Conservation (phyloP, 1,140 invertebrate genomes). For the Cyrtorhinus lividipennis region DNA sequence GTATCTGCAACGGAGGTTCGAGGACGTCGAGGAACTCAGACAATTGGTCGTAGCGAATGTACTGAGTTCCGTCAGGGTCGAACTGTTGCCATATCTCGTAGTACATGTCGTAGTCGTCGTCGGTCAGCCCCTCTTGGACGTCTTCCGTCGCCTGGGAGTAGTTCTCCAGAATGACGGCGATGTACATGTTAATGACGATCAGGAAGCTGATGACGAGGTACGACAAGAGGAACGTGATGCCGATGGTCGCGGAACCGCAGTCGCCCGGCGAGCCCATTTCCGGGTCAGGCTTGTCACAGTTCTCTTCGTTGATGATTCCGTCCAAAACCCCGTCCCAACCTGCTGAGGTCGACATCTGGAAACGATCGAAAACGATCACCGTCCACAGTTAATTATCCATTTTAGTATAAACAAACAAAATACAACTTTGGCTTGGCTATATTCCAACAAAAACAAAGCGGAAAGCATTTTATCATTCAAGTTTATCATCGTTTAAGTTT, state of each 20-base stretch:
- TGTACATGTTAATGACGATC: constrained; percentile 99
- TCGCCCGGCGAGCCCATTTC: constrained; percentile 75
- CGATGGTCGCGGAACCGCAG: constrained; percentile 83
- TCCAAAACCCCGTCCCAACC: constrained; percentile 93
- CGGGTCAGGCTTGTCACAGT: constrained; percentile 74
- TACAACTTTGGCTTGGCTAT: background rate
- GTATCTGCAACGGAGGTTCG: constrained; percentile 85
- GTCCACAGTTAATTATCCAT: background rate
- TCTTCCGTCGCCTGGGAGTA: constrained; percentile 97
- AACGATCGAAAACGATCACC: too few species aligned
- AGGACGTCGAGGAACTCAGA: constrained; percentile 90
- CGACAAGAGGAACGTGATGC: constrained; percentile 84
- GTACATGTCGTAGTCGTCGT: constrained; percentile 99
- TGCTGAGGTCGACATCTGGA: constrained; percentile 92
- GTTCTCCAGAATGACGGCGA: constrained; percentile 97
- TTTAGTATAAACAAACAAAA: constrained; percentile 10
- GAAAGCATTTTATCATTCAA: background rate
- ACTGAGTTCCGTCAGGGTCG: constrained; percentile 94
- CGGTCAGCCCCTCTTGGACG: constrained; percentile 93
- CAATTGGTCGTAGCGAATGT: constrained; percentile 83
- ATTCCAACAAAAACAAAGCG: background rate
- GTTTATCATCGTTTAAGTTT: too few species aligned
- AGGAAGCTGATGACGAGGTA: constrained; percentile 96
- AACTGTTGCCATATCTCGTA: constrained; percentile 99
- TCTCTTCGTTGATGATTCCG: constrained; percentile 88